These are phyloP conservation scores for Megathymus violae DNA, from an alignment of 1,140 invertebrate genomes.

Conservation along the genomic window DNA sequence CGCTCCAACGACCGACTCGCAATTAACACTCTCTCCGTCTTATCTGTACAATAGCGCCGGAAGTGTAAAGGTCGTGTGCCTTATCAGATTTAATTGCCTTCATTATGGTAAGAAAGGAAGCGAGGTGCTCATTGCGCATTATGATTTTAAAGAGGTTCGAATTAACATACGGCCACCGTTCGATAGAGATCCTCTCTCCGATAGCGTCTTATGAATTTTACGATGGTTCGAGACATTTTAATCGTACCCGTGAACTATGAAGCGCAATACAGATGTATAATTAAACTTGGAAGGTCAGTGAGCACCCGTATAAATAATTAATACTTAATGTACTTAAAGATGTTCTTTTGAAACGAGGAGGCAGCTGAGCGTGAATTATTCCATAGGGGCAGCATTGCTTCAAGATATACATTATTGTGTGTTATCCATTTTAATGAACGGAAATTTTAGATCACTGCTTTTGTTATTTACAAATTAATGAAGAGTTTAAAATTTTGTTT, in stretches of 20 bases:
- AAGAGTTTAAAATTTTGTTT: neutral
- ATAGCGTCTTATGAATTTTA: conserved; percentile 68
- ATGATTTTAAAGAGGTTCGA: conserved; percentile 69
- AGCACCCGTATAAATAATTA: conserved; percentile 76
- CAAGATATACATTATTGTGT: conserved; percentile 57
- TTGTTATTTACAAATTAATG: conserved; percentile 19
- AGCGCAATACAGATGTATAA: conserved; percentile 62
- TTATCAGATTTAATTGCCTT: conserved; percentile 78
- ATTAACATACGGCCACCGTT: conserved; percentile 65
- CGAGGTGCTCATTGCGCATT: conserved; percentile 63
- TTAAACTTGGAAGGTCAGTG: conserved; percentile 80
- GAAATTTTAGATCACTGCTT: conserved; percentile 56
- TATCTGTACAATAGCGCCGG: conserved; percentile 59
- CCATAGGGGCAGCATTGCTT: conserved; percentile 74
- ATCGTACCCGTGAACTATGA: conserved; percentile 82
- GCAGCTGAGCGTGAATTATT: conserved; percentile 77
- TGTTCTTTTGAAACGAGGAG: conserved; percentile 73
- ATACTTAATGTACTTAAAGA: conserved; percentile 74
- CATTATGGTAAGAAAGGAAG: conserved; percentile 71
- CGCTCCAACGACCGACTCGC: conserved; percentile 48
- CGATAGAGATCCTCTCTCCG: conserved; percentile 56
- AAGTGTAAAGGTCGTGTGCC: conserved; percentile 78
- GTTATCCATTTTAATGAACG: conserved; percentile 56
- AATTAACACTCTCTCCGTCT: conserved; percentile 68
- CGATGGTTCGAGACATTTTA: conserved; percentile 69